phyloP scores from a whole-genome alignment of 2,113 vertebrate species.

The Eudyptes chrysolophus region DNA sequence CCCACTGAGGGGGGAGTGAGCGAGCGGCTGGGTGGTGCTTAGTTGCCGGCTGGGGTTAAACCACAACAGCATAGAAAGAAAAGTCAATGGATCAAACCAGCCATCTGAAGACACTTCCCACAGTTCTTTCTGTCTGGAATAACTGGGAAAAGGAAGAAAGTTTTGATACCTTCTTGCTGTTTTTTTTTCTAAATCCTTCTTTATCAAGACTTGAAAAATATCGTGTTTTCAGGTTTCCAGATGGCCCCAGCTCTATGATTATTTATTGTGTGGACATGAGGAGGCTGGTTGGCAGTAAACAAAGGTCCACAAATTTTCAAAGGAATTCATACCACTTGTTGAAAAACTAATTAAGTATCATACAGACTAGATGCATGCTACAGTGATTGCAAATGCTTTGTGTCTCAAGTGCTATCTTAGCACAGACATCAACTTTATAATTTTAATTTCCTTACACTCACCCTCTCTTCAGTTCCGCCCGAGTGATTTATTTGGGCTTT shows the following conservation, averaged over 20 bases:
- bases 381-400: slow-evolving; percentile 63
- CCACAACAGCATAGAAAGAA: background rate
- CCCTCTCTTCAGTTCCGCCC: slow-evolving; percentile 52
- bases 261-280: slow-evolving; percentile 57
- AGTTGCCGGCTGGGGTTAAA: background rate
- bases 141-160: background rate
- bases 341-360: slow-evolving; percentile 66
- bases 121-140: background rate
- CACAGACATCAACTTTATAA: slow-evolving; percentile 59
- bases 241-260: slow-evolving; percentile 35
- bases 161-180: background rate
- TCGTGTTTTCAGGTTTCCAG: slow-evolving; percentile 57
- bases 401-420: slow-evolving; percentile 58
- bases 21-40: background rate
- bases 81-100: background rate
- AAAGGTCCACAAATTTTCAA: slow-evolving; percentile 69
- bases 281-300: slow-evolving; percentile 41
- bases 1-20: background rate
- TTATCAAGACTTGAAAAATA: slow-evolving; percentile 30
- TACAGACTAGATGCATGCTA: slow-evolving; percentile 52
- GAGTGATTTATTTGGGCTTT: slow-evolving; percentile 50
- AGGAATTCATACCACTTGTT: slow-evolving; percentile 48
- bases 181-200: background rate
- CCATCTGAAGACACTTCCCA: background rate
- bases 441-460: slow-evolving; percentile 67